These are phyloP conservation scores for Sakesphorus luctuosus DNA, from an alignment of 2,113 vertebrate species.

Conservation along the genomic window DNA sequence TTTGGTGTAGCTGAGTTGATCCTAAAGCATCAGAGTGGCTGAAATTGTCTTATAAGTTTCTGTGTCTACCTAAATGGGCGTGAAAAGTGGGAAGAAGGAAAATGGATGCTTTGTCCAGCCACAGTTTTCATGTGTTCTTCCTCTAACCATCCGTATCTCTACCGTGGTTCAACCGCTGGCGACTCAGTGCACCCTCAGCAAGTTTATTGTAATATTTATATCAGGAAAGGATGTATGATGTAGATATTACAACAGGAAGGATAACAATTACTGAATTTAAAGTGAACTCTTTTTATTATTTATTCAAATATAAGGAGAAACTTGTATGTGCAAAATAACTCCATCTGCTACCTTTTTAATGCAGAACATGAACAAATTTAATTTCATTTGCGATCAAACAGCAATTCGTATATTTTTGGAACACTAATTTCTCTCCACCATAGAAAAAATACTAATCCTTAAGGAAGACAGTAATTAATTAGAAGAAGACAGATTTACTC, in stretches of 20 bases:
- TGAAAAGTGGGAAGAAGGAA: rapidly evolving
- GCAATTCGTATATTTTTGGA: not conserved
- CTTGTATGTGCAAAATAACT: not conserved
- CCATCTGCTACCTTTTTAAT: not conserved
- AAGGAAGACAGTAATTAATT: not conserved
- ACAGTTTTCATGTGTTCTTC: not conserved
- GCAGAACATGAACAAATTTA: not conserved
- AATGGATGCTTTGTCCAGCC: not conserved
- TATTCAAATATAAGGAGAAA: not conserved
- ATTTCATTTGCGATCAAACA: not conserved
- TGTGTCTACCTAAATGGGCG: not conserved
- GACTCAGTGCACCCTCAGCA: not conserved
- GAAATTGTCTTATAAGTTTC: not conserved
- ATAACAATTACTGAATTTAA: not conserved
- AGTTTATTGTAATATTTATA: not conserved
- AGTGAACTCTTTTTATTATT: not conserved
- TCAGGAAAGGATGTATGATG: not conserved
- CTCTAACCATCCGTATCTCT: not conserved
- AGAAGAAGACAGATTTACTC: not conserved
- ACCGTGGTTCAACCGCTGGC: rapidly evolving
- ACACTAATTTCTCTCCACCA: not conserved
- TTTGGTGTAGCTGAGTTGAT: not conserved
- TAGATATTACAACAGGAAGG: not conserved
- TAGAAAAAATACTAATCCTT: not conserved
- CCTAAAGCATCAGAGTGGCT: not conserved